Percentiles rank a stretch among this genome's conserved stretches.
Conservation (phyloP, 2,113 vertebrate genomes). For the Zapus hudsonius region DNA sequence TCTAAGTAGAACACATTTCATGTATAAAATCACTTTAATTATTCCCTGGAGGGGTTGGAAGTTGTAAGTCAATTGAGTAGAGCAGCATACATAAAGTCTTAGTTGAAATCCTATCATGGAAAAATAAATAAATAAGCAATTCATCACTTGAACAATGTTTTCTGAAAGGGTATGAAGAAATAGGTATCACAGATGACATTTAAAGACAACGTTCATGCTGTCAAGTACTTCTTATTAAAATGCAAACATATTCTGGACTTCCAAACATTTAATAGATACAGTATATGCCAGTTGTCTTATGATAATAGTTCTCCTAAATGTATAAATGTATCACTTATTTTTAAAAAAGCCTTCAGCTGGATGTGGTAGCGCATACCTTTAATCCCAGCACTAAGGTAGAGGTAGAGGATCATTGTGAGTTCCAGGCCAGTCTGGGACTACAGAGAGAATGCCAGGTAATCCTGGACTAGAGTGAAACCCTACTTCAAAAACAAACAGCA, state of each 20-base stretch:
- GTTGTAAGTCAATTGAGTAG: no score
- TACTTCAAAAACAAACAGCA: no score
- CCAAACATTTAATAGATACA: conserved; percentile 19
- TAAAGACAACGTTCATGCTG: neutral
- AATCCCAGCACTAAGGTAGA: no score
- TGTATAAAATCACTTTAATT: neutral
- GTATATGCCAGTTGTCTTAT: neutral
- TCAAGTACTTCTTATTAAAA: neutral
- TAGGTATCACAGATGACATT: neutral
- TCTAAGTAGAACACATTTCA: neutral
- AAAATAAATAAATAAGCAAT: no score
- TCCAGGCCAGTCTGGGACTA: no score
- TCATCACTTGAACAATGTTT: neutral
- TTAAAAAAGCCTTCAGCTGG: neutral
- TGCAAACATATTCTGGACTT: neutral
- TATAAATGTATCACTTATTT: conserved; percentile 26
- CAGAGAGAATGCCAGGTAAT: no score
- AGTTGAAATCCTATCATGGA: no score
- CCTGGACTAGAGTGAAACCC: no score
- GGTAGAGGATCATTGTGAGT: no score
- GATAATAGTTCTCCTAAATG: neutral
- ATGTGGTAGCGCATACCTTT: no score
- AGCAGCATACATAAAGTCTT: no score
- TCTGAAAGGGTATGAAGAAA: conserved; percentile 13
- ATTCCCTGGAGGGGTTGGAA: neutral